Percentiles rank a stretch among this genome's conserved stretches.
Conservation (phyloP, 2,113 vertebrate species). For the Phoxinus phoxinus region DNA sequence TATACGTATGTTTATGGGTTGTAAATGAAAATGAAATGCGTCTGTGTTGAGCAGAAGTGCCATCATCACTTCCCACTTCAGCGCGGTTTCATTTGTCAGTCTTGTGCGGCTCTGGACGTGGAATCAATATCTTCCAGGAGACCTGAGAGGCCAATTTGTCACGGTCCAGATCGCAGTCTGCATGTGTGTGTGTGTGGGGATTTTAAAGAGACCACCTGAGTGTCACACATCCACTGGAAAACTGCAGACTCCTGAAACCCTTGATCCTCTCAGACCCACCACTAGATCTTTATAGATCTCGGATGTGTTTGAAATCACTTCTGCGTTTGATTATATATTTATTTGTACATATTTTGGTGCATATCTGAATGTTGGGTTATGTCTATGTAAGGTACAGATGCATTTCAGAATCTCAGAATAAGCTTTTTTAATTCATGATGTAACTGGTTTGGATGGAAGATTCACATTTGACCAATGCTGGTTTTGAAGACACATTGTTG, state of each 20-base stretch:
- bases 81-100: constrained; percentile 15
- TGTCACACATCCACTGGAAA: not conserved
- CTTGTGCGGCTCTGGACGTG: constrained; percentile 1
- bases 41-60: not conserved
- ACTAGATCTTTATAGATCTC: not conserved
- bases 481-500: not conserved
- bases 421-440: not conserved
- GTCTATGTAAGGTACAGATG: constrained; percentile 3
- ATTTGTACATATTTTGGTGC: constrained; percentile 43
- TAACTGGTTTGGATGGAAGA: not conserved
- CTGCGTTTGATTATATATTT: constrained; percentile 23
- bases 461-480: not conserved
- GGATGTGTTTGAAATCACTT: no score
- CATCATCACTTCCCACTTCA: constrained; percentile 9
- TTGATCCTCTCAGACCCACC: not conserved
- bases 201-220: not conserved
- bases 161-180: not conserved
- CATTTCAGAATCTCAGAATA: not conserved
- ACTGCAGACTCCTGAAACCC: not conserved
- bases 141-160: not conserved
- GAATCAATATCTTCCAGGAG: constrained; percentile 30
- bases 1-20: not conserved
- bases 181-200: not conserved
- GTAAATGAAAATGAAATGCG: not conserved
- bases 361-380: constrained; percentile 19